Conservation (phyloP, 2,113 vertebrate species). For the Nettapus auritus region DNA sequence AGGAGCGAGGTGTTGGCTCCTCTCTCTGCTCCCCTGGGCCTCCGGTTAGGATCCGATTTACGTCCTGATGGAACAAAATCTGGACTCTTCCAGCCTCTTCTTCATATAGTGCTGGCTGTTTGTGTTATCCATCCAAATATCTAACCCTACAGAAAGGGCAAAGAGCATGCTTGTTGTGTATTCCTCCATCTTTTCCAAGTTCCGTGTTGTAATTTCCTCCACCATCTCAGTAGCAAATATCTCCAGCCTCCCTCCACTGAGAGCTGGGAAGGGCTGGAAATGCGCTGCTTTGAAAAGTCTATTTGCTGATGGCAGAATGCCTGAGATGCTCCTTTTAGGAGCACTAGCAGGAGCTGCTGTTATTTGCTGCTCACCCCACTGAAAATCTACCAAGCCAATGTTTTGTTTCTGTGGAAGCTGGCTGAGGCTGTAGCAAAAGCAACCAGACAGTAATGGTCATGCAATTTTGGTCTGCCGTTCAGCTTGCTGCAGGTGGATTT, state of each 20-base stretch:
- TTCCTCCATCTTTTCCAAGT: constrained; percentile 31
- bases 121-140: not conserved
- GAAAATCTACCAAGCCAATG: not conserved
- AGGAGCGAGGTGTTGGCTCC: not conserved
- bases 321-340: not conserved
- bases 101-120: not conserved
- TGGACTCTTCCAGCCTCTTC: not conserved
- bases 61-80: not conserved
- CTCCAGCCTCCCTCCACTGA: not conserved
- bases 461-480: not conserved
- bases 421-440: not conserved
- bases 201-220: constrained; percentile 29
- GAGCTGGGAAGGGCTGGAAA: not conserved
- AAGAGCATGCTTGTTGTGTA: constrained; percentile 11
- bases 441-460: not conserved
- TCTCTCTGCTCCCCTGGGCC: not conserved
- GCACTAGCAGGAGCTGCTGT: not conserved
- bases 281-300: not conserved
- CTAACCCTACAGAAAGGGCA: not conserved
- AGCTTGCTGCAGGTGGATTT: not conserved
- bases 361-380: not conserved
- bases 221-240: not conserved
- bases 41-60: not conserved
- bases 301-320: not conserved
- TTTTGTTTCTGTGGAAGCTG: not conserved